phyloP scores from a whole-genome alignment of 1,140 invertebrate genomes.

The Pararge aegeria region DNA sequence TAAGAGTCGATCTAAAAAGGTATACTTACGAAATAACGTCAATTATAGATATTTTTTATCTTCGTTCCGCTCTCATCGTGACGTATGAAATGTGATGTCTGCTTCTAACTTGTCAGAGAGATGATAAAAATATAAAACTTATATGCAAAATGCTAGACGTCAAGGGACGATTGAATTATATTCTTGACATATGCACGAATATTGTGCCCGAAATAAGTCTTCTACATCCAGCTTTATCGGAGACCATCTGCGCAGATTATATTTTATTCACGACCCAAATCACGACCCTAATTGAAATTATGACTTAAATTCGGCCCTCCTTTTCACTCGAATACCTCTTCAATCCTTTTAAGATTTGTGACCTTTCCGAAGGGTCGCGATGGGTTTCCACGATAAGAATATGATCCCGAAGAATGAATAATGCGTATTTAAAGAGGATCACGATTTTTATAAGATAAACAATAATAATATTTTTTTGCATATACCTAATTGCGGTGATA shows the following conservation, averaged over 20 bases:
- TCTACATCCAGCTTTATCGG: neutral
- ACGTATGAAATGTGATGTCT: no score
- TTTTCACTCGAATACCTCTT: constrained; percentile 28
- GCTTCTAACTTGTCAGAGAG: no score
- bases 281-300: constrained; percentile 30
- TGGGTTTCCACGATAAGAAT: constrained; percentile 32
- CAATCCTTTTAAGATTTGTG: constrained; percentile 32
- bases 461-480: neutral
- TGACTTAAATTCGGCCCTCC: constrained; percentile 28
- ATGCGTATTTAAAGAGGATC: constrained; percentile 24
- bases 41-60: no score
- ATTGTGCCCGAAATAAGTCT: neutral
- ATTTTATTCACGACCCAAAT: constrained; percentile 16
- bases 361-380: constrained; percentile 34
- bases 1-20: no score
- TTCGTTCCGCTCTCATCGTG: no score
- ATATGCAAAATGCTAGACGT: no score
- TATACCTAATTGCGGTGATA: neutral
- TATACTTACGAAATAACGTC: no score
- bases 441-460: neutral
- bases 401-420: constrained; percentile 36
- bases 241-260: constrained; percentile 1
- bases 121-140: no score
- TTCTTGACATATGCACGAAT: neutral
- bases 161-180: no score